phyloP scores from a whole-genome alignment of 2,113 vertebrate genomes.

The Mastomys coucha region DNA sequence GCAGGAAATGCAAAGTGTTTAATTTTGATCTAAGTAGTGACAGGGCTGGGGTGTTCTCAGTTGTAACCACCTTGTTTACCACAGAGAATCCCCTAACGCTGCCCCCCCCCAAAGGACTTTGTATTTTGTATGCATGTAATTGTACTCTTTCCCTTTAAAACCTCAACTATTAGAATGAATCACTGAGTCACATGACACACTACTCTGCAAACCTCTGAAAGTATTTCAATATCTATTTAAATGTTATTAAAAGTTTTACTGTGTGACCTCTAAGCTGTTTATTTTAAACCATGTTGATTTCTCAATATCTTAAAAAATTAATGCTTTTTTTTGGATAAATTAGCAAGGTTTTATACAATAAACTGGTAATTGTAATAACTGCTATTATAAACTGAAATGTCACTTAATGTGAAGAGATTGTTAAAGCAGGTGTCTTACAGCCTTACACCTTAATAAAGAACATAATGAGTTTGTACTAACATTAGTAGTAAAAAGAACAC shows the following conservation, averaged over 20 bases:
- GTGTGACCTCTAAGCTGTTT: conserved; percentile 24
- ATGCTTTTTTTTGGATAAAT: neutral
- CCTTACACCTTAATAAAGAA: conserved; percentile 62
- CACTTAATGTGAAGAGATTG: conserved; percentile 53
- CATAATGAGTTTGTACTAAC: neutral
- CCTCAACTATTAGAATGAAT: conserved; percentile 41
- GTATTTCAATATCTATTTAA: neutral
- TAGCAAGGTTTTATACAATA: conserved; percentile 6
- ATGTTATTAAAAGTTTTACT: neutral
- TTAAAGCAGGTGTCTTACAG: conserved; percentile 65
- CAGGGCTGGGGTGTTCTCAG: neutral
- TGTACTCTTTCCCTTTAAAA: neutral
- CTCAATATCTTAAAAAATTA: conserved; percentile 13
- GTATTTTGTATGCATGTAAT: conserved; percentile 17
- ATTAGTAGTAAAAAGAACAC: conserved; percentile 45
- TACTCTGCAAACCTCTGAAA: conserved; percentile 21
- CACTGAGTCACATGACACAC: neutral
- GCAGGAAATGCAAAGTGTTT: neutral
- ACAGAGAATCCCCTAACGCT: neutral
- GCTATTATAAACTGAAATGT: conserved; percentile 53
- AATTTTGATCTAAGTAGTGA: neutral
- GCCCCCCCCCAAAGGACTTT: too few relatives aligned
- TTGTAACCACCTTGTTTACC: neutral
- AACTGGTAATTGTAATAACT: neutral
- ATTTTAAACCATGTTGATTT: conserved; percentile 37